Conservation (phyloP, 2,797 vertebrate genomes). For the Gadopsis bispinosus region DNA sequence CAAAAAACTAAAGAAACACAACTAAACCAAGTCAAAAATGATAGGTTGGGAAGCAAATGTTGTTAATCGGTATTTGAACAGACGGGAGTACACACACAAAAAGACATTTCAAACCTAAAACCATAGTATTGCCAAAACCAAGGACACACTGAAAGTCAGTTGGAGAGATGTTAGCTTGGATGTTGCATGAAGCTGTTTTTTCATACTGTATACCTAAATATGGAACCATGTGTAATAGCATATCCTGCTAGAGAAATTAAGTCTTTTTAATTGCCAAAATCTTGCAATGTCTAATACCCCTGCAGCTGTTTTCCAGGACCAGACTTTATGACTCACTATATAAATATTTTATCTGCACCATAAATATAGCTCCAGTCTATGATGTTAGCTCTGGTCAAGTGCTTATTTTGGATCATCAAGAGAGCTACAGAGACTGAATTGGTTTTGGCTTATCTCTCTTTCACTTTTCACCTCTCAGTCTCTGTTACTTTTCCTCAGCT, state of each 20-base stretch:
- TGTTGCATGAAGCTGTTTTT: conserved; percentile 7
- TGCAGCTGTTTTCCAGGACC: conserved; percentile 78
- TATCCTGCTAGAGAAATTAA: conserved; percentile 45
- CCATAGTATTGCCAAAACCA: background rate
- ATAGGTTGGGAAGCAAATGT: background rate
- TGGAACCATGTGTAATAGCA: conserved; percentile 31
- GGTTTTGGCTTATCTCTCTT: conserved; percentile 75
- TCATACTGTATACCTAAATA: conserved; percentile 12
- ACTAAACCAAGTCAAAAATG: background rate
- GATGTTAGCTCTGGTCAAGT: conserved; percentile 81
- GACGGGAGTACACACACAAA: background rate
- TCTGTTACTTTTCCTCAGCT: conserved; percentile 38
- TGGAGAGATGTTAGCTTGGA: background rate
- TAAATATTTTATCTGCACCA: conserved; percentile 82
- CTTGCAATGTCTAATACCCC: conserved; percentile 61
- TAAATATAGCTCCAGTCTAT: conserved; percentile 73
- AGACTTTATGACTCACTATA: conserved; percentile 79
- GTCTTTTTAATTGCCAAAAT: conserved; percentile 65
- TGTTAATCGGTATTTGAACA: background rate
- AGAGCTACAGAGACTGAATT: conserved; percentile 58
- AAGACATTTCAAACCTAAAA: background rate
- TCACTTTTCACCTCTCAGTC: conserved; percentile 61
- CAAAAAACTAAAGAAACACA: background rate
- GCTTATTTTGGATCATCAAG: conserved; percentile 77
- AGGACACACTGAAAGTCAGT: background rate